phyloP scores from a whole-genome alignment of 2,797 vertebrate genomes.

The Bradypodion pumilum region DNA sequence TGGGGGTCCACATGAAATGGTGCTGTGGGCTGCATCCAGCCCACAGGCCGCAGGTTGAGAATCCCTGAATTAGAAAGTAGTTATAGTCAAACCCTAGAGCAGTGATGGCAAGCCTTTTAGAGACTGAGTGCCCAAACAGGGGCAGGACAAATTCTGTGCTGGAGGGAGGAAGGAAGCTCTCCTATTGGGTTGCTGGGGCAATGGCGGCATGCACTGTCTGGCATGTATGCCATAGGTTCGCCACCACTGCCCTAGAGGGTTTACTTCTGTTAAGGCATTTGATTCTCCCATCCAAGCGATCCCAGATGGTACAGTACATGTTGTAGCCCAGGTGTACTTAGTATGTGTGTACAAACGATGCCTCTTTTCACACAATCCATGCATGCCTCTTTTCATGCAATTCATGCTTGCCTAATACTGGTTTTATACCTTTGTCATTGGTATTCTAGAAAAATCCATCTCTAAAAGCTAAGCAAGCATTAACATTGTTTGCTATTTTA shows the following conservation, averaged over 20 bases:
- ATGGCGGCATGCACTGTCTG: no score
- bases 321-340: background rate
- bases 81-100: background rate
- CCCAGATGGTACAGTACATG: background rate
- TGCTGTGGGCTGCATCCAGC: no score
- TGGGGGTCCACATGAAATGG: no score
- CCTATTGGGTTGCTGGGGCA: no score
- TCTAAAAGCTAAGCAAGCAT: background rate
- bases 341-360: no score
- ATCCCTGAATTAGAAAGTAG: no score
- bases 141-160: no score
- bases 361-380: background rate
- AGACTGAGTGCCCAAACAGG: no score
- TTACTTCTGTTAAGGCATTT: background rate
- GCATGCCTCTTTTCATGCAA: background rate
- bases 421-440: background rate
- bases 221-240: no score
- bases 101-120: no score
- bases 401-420: background rate
- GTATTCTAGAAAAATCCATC: background rate
- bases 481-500: constrained; percentile 17
- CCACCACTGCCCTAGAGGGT: background rate
- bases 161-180: no score
- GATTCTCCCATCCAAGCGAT: background rate
- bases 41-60: no score